Evolutionary conservation across 2,113 vertebrate genomes (phyloP).

Genomic region (Bothrops jararaca): DNA sequence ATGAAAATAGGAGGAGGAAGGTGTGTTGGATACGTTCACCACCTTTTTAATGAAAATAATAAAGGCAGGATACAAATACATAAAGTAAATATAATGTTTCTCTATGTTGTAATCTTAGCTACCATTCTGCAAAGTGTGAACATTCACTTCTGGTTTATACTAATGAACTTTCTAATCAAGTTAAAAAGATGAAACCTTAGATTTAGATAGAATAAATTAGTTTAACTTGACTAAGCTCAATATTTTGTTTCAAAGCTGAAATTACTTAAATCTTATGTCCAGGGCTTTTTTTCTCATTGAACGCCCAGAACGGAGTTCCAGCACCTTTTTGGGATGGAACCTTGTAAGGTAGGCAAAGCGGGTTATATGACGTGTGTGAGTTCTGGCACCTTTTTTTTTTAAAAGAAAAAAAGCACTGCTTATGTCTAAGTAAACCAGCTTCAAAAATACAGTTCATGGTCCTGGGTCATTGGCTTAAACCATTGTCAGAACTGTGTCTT

Average conservation of each 20-base stretch:
- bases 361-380: too few species aligned
- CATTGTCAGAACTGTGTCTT: neutral
- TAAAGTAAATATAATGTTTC: neutral
- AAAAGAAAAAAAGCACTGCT: neutral
- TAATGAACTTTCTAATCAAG: neutral
- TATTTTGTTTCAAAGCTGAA: neutral
- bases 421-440: neutral
- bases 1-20: neutral
- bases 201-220: neutral
- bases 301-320: too few species aligned
- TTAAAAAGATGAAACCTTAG: neutral
- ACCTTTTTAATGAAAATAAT: too few species aligned
- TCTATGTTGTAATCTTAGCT: neutral
- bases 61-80: too few species aligned
- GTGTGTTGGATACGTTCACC: neutral
- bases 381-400: too few species aligned
- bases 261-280: neutral
- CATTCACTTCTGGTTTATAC: constrained; percentile 2
- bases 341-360: too few species aligned
- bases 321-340: too few species aligned
- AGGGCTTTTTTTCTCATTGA: too few species aligned
- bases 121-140: neutral
- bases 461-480: neutral
- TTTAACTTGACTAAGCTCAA: neutral
- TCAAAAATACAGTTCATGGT: neutral